These are phyloP conservation scores for Eilema sororculum DNA, from an alignment of 2,888 invertebrate species.

Conservation along the genomic window DNA sequence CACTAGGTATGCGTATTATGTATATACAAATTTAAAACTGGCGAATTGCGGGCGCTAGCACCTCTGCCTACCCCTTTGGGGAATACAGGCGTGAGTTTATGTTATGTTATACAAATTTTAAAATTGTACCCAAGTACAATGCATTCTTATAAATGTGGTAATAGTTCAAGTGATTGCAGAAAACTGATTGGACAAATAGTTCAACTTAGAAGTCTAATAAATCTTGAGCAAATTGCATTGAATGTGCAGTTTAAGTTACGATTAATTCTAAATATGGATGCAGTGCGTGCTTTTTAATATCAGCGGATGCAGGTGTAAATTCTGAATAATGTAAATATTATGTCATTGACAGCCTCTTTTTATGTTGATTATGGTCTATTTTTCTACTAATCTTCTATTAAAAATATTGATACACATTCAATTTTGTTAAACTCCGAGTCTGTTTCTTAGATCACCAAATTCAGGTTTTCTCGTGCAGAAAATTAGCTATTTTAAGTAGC, in stretches of 20 bases:
- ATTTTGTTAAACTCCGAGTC: too few relatives aligned
- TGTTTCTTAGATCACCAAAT: too few relatives aligned
- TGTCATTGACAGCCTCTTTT: conserved; percentile 18
- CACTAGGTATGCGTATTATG: too few relatives aligned
- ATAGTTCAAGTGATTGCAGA: conserved; percentile 49
- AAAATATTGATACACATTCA: too few relatives aligned
- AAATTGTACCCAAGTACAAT: conserved; percentile 26
- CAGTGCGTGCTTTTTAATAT: conserved; percentile 32
- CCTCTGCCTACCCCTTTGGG: too few relatives aligned
- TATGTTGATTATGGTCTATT: conserved; percentile 1
- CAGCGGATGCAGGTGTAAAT: conserved; percentile 26
- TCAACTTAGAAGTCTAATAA: conserved; percentile 35
- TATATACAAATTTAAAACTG: too few relatives aligned
- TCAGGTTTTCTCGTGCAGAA: too few relatives aligned
- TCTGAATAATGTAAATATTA: conserved; percentile 24
- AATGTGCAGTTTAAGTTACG: conserved; percentile 36
- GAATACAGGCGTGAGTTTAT: too few relatives aligned
- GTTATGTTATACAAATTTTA: too few relatives aligned
- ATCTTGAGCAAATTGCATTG: conserved; percentile 49
- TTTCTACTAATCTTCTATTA: neutral
- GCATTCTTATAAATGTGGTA: conserved; percentile 50
- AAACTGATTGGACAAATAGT: conserved; percentile 37
- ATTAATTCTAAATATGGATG: conserved; percentile 46
- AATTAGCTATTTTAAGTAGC: too few relatives aligned
- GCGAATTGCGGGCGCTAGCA: too few relatives aligned